These are phyloP conservation scores for Arenaria interpres DNA, from an alignment of 2,113 vertebrate species.

Conservation along the genomic window DNA sequence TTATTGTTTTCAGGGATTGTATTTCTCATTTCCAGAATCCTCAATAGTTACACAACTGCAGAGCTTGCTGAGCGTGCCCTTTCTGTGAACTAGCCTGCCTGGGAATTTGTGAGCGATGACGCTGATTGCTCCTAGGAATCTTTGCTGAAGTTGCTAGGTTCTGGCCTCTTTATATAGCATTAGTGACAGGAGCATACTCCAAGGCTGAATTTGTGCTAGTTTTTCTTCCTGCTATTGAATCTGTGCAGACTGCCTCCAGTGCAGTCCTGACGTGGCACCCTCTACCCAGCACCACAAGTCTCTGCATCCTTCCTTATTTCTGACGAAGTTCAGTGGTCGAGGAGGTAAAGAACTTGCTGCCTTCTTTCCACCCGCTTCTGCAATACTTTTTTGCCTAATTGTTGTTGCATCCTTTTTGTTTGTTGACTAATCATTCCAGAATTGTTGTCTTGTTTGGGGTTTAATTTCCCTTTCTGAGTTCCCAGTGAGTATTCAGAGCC, in stretches of 20 bases:
- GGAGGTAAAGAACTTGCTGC: background rate
- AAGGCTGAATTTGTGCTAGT: background rate
- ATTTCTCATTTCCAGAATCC: background rate
- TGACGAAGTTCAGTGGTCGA: background rate
- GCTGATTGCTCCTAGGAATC: background rate
- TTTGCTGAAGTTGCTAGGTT: conserved; percentile 19
- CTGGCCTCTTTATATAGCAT: background rate
- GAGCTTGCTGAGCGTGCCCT: background rate
- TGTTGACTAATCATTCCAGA: conserved; percentile 3
- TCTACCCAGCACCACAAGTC: background rate
- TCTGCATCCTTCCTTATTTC: background rate
- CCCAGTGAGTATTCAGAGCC: background rate
- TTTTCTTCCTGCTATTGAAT: background rate
- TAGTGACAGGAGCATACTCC: background rate
- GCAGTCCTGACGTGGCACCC: background rate
- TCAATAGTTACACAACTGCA: background rate
- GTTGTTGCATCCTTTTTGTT: background rate
- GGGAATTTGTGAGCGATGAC: background rate
- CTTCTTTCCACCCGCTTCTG: background rate
- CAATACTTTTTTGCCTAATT: background rate
- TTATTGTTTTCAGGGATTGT: background rate
- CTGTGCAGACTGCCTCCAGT: background rate
- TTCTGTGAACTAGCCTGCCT: conserved; percentile 5
- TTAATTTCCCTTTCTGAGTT: conserved; percentile 26
- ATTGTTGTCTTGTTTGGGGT: conserved; percentile 31